Evolutionary conservation across 2,888 invertebrate species (phyloP).

Genomic region (Pasiphila rectangulata): DNA sequence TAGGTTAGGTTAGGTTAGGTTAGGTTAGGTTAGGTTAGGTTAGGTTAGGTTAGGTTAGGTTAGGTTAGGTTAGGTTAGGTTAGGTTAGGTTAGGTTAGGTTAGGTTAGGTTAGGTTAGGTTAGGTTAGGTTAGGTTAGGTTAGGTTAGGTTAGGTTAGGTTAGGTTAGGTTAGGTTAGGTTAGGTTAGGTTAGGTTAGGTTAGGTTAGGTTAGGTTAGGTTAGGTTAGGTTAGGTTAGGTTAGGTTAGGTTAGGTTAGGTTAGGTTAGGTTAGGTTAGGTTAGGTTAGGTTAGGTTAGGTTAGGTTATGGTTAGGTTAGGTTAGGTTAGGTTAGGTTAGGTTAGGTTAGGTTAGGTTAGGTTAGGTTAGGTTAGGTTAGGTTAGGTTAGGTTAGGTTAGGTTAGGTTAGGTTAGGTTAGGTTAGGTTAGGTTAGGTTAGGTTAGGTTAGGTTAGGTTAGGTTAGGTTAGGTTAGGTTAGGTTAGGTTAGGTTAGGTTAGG

Average conservation of each 20-base stretch:
- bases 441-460: conserved; percentile 6
- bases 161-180: conserved; percentile 18
- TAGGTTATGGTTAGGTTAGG: conserved; percentile 9
- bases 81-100: conserved; percentile 29
- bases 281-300: conserved; percentile 14
- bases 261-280: conserved; percentile 14
- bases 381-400: conserved; percentile 24
- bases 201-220: conserved; percentile 15
- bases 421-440: conserved; percentile 24
- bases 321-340: conserved; percentile 11
- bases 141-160: conserved; percentile 9
- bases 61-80: conserved; percentile 31
- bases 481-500: conserved; percentile 32
- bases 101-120: conserved; percentile 23
- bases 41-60: conserved; percentile 32
- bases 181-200: conserved; percentile 14
- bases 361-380: conserved; percentile 21
- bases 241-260: conserved; percentile 7
- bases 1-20: conserved; percentile 33
- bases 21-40: conserved; percentile 34
- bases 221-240: conserved; percentile 15
- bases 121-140: conserved; percentile 9
- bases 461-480: conserved; percentile 28
- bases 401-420: conserved; percentile 20
- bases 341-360: conserved; percentile 23